Evolutionary conservation across 2,113 vertebrate genomes (phyloP).

Genomic region (Galeopterus variegatus): DNA sequence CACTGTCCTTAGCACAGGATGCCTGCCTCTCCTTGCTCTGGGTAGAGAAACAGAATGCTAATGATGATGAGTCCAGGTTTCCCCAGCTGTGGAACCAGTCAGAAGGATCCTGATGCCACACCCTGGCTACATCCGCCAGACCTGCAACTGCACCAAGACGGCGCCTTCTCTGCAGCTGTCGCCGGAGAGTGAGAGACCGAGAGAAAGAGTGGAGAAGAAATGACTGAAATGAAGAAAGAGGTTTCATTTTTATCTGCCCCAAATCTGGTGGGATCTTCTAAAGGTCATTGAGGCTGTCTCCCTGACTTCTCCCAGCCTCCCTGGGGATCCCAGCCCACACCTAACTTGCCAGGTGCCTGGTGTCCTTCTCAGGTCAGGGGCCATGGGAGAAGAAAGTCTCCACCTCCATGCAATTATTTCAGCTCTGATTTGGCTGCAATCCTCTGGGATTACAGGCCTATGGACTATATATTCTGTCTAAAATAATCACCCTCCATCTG

Average conservation of each 20-base stretch:
- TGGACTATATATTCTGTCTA: constrained; percentile 41
- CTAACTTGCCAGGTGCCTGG: background rate
- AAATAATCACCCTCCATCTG: constrained; percentile 63
- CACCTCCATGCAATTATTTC: constrained; percentile 2
- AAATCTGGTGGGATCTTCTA: constrained; percentile 1
- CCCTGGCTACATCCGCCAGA: background rate
- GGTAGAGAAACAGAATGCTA: constrained; percentile 67
- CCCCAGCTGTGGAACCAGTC: constrained; percentile 12
- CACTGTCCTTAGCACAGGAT: background rate
- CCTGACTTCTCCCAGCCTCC: background rate
- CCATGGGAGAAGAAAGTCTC: background rate
- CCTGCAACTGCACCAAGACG: background rate
- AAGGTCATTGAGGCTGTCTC: background rate
- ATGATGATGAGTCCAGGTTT: constrained; percentile 57
- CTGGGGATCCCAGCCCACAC: background rate
- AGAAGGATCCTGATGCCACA: constrained; percentile 41
- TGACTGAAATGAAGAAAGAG: background rate
- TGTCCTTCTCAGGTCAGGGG: background rate
- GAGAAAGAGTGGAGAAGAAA: background rate
- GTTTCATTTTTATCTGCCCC: constrained; percentile 43
- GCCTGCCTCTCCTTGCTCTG: constrained; percentile 42
- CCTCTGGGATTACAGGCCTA: constrained; percentile 19
- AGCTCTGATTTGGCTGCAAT: constrained; percentile 3
- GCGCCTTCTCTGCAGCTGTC: background rate
- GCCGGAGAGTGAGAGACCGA: background rate